phyloP scores from a whole-genome alignment of 2,113 vertebrate species.

The Amphiprion ocellaris region DNA sequence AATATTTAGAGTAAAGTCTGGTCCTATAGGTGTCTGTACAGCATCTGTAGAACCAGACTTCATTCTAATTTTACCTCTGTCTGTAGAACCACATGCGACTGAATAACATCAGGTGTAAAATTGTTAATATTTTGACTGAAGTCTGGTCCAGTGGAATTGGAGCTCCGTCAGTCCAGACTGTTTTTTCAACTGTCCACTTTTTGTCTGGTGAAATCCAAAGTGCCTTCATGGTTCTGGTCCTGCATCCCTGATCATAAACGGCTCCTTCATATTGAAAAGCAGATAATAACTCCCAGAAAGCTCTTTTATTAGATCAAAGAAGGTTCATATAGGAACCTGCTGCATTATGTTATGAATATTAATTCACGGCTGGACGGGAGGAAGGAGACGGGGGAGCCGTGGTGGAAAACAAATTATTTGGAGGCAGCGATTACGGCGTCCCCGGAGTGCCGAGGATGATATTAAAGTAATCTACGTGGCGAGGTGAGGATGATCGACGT shows the following conservation, averaged over 20 bases:
- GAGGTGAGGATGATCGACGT: constrained; percentile 75
- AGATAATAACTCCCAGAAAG: constrained; percentile 56
- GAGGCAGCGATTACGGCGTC: constrained; percentile 67
- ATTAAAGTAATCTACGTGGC: constrained; percentile 71
- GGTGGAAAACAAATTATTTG: constrained; percentile 81
- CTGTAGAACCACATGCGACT: too few relatives aligned
- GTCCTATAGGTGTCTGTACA: too few relatives aligned
- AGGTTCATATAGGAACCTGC: constrained; percentile 19
- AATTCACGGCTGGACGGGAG: constrained; percentile 58
- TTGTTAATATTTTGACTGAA: too few relatives aligned
- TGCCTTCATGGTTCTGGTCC: background rate
- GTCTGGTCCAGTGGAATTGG: too few relatives aligned
- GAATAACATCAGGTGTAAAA: too few relatives aligned
- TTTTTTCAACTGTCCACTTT: background rate
- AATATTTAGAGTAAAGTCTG: too few relatives aligned
- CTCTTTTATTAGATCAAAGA: constrained; percentile 49
- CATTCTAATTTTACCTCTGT: too few relatives aligned
- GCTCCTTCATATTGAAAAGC: constrained; percentile 53
- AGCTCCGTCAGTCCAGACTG: too few relatives aligned
- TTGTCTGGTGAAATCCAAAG: background rate
- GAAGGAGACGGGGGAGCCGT: constrained; percentile 57
- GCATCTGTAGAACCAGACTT: too few relatives aligned
- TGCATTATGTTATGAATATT: constrained; percentile 53
- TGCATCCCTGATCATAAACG: constrained; percentile 12
- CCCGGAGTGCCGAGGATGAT: constrained; percentile 64